Base-by-base conservation (phyloP, 2,113 vertebrate genomes). In the Platichthys stellatus region DNA sequence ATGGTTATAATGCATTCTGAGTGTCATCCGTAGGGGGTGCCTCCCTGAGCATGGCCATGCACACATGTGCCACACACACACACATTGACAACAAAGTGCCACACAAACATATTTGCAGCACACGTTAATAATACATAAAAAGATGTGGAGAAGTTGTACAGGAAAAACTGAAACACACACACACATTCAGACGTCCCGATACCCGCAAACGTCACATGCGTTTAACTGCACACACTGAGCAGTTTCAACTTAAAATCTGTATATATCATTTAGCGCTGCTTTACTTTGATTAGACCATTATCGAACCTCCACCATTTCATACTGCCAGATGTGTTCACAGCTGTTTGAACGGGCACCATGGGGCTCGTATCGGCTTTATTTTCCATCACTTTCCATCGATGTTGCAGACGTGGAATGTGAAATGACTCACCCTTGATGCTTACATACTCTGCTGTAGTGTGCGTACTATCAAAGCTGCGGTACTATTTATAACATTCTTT, bases 1-100 rank as follows among this genome's bases (percentile, higher is more conserved):
- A 99, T 99, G 97, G 96, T 96, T 96, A 96, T 97, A 97, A 97
- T 96, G 95, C 95, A 96, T 97, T 97, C 94, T 94, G 94, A 95
- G 95, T 94, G 94, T 94, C 94, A 94, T 95, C 95, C 93, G 95
- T 95, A 86, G 94, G 95, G 93, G 76, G 88, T 54, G 83, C 84
- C 84, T 84, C 76, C 72, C 72, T 85, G 31, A 90, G 78, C 76
- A 82, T 21, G 61, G 76, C 71, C 59, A 15, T 51, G 10, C 76
- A 80, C 72, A 80, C 31, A 31, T 31, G 6, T 6, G 31, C 31
- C 70, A 76, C 54, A 24, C 21, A 26, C 26, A 66, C 74, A 73
- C 65, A 73, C 66, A 69, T 4, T 47, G 45, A 78, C 59, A 68
- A 74, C 61, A 63, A 31, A 49, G 7, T 67, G 26, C 5, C 18